Conservation (phyloP, 92 coral and sea anemone genomes). For the Siderastrea radians region DNA sequence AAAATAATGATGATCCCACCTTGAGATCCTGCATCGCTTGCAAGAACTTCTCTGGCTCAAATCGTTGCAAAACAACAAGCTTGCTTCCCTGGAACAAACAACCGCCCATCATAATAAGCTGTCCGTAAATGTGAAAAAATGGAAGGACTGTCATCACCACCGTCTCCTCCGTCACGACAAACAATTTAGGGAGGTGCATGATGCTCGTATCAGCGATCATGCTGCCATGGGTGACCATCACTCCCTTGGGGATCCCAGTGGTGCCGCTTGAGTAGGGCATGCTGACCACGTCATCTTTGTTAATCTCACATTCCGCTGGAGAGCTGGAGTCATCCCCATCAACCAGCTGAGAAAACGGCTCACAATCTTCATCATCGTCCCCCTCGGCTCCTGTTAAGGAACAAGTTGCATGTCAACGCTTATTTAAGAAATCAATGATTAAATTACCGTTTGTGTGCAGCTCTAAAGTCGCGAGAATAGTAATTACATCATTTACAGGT, state of each 20-base stretch:
- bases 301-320: conserved; percentile 60
- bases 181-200: not conserved
- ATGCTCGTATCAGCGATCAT: conserved; percentile 55
- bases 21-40: conserved; percentile 65
- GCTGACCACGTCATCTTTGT: conserved; percentile 77
- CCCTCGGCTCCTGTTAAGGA: not conserved
- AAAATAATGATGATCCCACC: conserved; percentile 38
- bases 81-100: conserved; percentile 61
- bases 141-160: conserved; percentile 69
- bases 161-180: conserved; percentile 5
- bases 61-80: conserved; percentile 70
- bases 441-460: too few species aligned
- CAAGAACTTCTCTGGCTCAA: conserved; percentile 74
- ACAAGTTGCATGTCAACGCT: too few species aligned
- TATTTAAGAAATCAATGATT: too few species aligned
- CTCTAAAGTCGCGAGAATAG: too few species aligned
- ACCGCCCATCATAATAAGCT: conserved; percentile 51
- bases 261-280: conserved; percentile 95
- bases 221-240: conserved; percentile 89
- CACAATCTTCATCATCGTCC: conserved; percentile 53
- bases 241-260: conserved; percentile 93
- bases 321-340: conserved; percentile 77
- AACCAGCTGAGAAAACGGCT: conserved; percentile 63
- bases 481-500: too few species aligned
- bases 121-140: conserved; percentile 77